phyloP scores from a whole-genome alignment of 1,140 invertebrate genomes.

The Nixonia krombeini region DNA sequence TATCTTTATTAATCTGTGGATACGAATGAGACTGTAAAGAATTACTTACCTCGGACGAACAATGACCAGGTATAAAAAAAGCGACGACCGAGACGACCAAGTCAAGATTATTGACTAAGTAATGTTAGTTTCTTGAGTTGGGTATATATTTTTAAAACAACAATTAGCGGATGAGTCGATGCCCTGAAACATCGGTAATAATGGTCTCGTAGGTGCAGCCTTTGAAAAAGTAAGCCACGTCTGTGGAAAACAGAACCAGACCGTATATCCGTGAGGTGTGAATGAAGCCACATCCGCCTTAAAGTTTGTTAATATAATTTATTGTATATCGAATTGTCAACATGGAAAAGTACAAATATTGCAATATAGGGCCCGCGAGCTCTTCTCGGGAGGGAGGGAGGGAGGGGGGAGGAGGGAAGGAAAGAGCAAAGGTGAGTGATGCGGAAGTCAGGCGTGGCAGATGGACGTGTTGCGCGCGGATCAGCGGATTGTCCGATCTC shows the following conservation, averaged over 20 bases:
- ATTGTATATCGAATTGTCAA: conserved; percentile 73
- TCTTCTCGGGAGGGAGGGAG: conserved; percentile 69
- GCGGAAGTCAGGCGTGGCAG: conserved; percentile 8
- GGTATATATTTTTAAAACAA: no score
- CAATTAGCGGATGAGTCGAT: no score
- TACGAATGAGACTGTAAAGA: no score
- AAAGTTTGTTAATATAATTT: conserved; percentile 74
- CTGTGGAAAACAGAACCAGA: background rate
- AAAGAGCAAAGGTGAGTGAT: conserved; percentile 47
- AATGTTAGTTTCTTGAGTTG: no score
- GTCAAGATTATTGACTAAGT: no score
- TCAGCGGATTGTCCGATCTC: background rate
- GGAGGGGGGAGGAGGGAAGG: conserved; percentile 58
- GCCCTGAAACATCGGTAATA: no score
- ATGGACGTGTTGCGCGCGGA: conserved; percentile 7
- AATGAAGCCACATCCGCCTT: conserved; percentile 40
- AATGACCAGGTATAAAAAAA: no score
- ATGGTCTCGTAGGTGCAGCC: no score
- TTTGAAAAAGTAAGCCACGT: background rate
- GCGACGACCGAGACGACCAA: no score
- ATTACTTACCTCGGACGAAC: no score
- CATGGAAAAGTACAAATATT: conserved; percentile 74
- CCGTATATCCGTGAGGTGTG: background rate
- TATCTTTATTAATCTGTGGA: no score
- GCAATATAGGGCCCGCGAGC: conserved; percentile 71